These are phyloP conservation scores for Cyphomyrus discorhynchus DNA, from an alignment of 2,113 vertebrate species.

Conservation along the genomic window DNA sequence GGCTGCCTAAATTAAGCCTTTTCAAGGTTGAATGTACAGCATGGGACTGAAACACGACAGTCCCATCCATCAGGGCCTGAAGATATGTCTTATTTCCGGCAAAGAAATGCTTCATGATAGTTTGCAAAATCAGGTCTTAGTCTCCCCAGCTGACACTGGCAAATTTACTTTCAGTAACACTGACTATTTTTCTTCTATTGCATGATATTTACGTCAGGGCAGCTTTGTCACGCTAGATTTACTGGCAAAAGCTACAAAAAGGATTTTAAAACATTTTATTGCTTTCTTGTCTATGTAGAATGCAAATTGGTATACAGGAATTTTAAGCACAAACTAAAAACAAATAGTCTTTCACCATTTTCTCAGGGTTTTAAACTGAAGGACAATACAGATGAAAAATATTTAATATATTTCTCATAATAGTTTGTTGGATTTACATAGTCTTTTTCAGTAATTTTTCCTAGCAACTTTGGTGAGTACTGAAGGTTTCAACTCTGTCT, in stretches of 20 bases:
- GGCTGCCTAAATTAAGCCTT: slow-evolving; percentile 24
- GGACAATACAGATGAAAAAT: not conserved
- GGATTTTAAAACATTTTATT: not conserved
- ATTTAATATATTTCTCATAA: not conserved
- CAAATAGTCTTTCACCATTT: not conserved
- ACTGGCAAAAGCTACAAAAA: slow-evolving; percentile 5
- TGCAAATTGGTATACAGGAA: not conserved
- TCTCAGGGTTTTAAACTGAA: not conserved
- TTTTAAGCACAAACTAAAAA: not conserved
- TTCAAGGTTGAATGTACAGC: slow-evolving; percentile 28
- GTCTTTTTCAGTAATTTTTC: not conserved
- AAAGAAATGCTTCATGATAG: slow-evolving; percentile 24
- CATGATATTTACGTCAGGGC: slow-evolving; percentile 3
- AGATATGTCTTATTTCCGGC: slow-evolving; percentile 25
- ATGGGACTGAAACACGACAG: slow-evolving; percentile 28
- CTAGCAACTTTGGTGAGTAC: not conserved
- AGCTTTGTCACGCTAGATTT: slow-evolving; percentile 3
- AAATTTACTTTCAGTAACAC: slow-evolving; percentile 1
- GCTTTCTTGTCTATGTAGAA: not conserved
- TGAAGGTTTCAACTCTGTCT: slow-evolving; percentile 3
- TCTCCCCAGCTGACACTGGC: slow-evolving; percentile 13
- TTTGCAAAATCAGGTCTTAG: slow-evolving; percentile 19
- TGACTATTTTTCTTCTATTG: not conserved
- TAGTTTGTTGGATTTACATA: not conserved
- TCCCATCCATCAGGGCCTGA: slow-evolving; percentile 25